Conservation (phyloP, 2,113 vertebrate genomes). For the Melanocharis versteri region DNA sequence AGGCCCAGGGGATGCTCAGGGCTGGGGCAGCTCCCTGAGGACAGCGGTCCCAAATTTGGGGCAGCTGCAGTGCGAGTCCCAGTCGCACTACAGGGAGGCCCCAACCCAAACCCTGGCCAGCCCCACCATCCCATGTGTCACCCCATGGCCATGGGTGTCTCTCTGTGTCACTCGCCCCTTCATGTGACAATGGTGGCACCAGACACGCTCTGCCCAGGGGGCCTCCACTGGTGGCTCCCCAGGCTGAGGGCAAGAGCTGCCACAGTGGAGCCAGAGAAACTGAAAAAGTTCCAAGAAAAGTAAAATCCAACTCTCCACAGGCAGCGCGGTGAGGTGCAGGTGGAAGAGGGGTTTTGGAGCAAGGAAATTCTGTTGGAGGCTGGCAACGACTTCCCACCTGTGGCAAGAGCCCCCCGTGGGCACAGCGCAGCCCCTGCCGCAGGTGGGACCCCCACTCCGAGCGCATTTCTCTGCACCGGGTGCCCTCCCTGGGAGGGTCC, state of each 20-base stretch:
- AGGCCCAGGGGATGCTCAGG: neutral
- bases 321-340: neutral
- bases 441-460: neutral
- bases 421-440: neutral
- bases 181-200: rapidly evolving
- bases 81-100: rapidly evolving
- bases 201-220: rapidly evolving
- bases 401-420: rapidly evolving
- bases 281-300: neutral
- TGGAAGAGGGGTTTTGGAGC: neutral
- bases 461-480: rapidly evolving
- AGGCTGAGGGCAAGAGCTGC: neutral
- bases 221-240: neutral
- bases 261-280: neutral
- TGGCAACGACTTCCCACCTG: neutral
- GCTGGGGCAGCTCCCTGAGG: neutral
- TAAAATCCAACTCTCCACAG: neutral
- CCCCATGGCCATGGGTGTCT: rapidly evolving
- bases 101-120: neutral
- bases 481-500: neutral
- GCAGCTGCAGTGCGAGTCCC: rapidly evolving
- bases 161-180: neutral
- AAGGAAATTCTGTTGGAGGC: neutral
- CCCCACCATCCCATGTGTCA: rapidly evolving
- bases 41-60: neutral